Percentiles rank a stretch among this genome's conserved stretches.
phyloP scores from a whole-genome alignment of 1,140 invertebrate genomes.

The Lerema accius region DNA sequence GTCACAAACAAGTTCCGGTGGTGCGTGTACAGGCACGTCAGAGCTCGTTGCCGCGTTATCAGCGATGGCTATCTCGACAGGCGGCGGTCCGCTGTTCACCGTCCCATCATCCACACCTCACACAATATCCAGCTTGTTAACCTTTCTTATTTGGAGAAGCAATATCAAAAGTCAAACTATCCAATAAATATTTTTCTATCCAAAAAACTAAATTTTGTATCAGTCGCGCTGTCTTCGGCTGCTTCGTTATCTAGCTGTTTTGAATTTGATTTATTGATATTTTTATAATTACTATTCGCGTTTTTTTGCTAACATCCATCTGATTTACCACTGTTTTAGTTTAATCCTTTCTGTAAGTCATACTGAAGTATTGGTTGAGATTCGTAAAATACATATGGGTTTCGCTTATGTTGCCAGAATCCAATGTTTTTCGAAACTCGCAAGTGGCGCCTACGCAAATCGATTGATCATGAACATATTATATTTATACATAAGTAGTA shows the following conservation, averaged over 20 bases:
- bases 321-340: too few species aligned
- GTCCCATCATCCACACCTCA: conserved; percentile 54
- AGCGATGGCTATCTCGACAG: conserved; percentile 65
- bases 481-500: not conserved
- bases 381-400: too few species aligned
- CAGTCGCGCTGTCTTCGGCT: too few species aligned
- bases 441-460: conserved; percentile 28
- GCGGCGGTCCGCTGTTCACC: conserved; percentile 51
- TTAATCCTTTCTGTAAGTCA: too few species aligned
- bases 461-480: conserved; percentile 23
- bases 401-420: not conserved
- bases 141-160: conserved; percentile 33
- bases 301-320: too few species aligned
- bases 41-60: conserved; percentile 63
- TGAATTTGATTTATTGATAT: not conserved
- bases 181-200: too few species aligned
- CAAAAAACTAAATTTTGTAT: too few species aligned
- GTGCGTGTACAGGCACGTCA: conserved; percentile 53
- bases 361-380: too few species aligned
- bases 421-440: conserved; percentile 12
- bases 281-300: too few species aligned
- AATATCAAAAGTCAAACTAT: too few species aligned
- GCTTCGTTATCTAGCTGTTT: too few species aligned
- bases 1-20: conserved; percentile 15
- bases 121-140: conserved; percentile 58